Evolutionary conservation across 2,888 invertebrate genomes (phyloP).

Genomic region (Seira ritae): DNA sequence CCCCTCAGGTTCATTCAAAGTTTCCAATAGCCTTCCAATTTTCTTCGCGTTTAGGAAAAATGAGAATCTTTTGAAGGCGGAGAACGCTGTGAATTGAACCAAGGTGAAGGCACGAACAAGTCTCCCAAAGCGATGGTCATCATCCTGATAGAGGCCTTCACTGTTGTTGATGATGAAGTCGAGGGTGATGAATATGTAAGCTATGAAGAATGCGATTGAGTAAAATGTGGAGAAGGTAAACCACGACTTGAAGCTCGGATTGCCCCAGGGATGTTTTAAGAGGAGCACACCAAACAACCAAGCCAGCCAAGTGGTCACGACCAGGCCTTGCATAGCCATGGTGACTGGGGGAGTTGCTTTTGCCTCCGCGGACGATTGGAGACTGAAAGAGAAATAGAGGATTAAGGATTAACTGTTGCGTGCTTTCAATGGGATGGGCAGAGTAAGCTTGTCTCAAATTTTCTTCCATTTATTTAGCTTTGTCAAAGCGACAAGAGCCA

Average conservation of each 20-base stretch:
- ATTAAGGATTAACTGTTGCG: too few species aligned
- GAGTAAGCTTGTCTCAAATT: too few species aligned
- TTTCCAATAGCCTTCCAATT: conserved; percentile 23
- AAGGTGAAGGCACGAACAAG: conserved; percentile 24
- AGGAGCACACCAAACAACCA: conserved; percentile 38
- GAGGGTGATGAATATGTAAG: neutral
- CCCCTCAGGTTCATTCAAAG: neutral
- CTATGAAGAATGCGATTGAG: neutral
- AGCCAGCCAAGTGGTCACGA: conserved; percentile 25
- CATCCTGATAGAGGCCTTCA: conserved; percentile 13
- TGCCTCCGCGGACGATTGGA: too few species aligned
- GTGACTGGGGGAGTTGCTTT: too few species aligned
- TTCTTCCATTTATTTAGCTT: too few species aligned
- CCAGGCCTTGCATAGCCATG: conserved; percentile 31
- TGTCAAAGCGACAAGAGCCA: too few species aligned
- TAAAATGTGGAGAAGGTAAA: conserved; percentile 42
- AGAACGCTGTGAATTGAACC: neutral
- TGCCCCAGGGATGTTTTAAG: conserved; percentile 42
- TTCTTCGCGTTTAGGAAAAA: conserved; percentile 34
- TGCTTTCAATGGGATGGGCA: too few species aligned
- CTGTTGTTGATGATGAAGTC: conserved; percentile 31
- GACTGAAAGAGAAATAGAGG: too few species aligned
- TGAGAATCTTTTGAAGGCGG: conserved; percentile 4
- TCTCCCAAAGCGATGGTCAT: conserved; percentile 26
- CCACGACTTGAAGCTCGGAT: conserved; percentile 39